phyloP scores from a whole-genome alignment of 2,113 vertebrate genomes.

The Caloenas nicobarica region DNA sequence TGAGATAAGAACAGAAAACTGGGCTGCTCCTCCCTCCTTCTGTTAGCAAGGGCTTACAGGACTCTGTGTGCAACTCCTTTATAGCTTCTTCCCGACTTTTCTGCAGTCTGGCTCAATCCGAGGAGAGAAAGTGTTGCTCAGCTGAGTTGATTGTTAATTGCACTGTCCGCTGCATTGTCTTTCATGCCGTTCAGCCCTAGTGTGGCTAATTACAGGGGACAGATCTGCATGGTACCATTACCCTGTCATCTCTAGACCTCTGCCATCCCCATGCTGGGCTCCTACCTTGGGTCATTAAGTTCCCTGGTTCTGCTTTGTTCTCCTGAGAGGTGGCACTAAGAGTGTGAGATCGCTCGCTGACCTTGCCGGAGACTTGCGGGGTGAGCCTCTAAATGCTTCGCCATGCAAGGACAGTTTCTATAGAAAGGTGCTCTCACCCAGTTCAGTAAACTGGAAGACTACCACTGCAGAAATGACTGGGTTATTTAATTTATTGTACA shows the following conservation, averaged over 20 bases:
- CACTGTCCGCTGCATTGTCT: neutral
- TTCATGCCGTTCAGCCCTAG: neutral
- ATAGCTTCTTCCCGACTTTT: neutral
- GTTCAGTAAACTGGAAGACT: slow-evolving; percentile 37
- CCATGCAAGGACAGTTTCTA: slow-evolving; percentile 18
- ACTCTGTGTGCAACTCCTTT: neutral
- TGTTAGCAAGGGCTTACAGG: neutral
- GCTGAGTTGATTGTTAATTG: neutral
- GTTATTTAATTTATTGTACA: slow-evolving; percentile 16
- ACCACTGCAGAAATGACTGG: neutral
- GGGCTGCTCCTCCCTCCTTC: neutral
- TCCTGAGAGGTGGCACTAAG: neutral
- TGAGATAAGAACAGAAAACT: neutral
- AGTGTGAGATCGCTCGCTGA: neutral
- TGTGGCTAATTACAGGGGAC: neutral
- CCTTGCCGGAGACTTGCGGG: neutral
- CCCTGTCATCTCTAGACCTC: neutral
- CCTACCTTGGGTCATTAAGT: slow-evolving; percentile 14
- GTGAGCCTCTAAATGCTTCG: neutral
- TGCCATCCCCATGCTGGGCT: neutral
- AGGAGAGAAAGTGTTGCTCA: neutral
- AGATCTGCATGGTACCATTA: fast-evolving
- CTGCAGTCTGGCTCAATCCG: neutral
- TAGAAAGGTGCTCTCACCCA: neutral
- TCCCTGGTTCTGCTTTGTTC: neutral